Evolutionary conservation across 2,888 invertebrate species (phyloP).

Genomic region (Volucella zonaria): DNA sequence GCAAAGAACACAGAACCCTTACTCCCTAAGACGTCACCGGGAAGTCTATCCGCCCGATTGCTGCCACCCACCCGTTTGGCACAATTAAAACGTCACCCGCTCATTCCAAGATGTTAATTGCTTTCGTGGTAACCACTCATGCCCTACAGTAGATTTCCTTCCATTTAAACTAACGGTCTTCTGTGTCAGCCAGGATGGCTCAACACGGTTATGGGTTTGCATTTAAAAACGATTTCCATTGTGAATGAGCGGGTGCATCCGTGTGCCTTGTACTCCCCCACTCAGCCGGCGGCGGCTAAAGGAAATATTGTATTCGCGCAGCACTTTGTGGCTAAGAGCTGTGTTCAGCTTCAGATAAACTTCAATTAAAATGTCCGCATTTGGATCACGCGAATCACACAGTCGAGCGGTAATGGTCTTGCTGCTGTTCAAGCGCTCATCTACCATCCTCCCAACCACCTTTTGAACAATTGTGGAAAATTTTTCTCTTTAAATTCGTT

Average conservation of each 20-base stretch:
- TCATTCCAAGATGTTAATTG: constrained; percentile 63
- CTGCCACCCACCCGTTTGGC: constrained; percentile 6
- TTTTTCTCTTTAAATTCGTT: constrained; percentile 27
- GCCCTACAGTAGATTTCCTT: constrained; percentile 14
- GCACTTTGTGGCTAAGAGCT: constrained; percentile 51
- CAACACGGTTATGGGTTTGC: constrained; percentile 19
- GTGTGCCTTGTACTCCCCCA: too few relatives aligned
- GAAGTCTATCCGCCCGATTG: constrained; percentile 8
- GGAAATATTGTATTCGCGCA: constrained; percentile 47
- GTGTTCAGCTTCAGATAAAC: constrained; percentile 62
- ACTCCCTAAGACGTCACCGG: not conserved
- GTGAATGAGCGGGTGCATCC: constrained; percentile 4
- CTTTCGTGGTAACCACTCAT: constrained; percentile 50
- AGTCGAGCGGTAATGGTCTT: constrained; percentile 56
- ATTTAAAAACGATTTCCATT: constrained; percentile 41
- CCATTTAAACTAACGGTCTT: constrained; percentile 8
- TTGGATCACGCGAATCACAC: constrained; percentile 67
- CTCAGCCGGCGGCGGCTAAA: not conserved
- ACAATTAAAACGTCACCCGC: constrained; percentile 64
- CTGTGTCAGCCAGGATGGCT: constrained; percentile 33
- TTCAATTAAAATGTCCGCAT: constrained; percentile 65
- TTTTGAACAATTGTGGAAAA: constrained; percentile 10
- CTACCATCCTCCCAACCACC: constrained; percentile 16
- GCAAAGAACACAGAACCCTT: constrained; percentile 34
- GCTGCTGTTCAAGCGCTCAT: constrained; percentile 25